Conservation (phyloP, 2,888 invertebrate genomes). For the Phymatocera aterrima region DNA sequence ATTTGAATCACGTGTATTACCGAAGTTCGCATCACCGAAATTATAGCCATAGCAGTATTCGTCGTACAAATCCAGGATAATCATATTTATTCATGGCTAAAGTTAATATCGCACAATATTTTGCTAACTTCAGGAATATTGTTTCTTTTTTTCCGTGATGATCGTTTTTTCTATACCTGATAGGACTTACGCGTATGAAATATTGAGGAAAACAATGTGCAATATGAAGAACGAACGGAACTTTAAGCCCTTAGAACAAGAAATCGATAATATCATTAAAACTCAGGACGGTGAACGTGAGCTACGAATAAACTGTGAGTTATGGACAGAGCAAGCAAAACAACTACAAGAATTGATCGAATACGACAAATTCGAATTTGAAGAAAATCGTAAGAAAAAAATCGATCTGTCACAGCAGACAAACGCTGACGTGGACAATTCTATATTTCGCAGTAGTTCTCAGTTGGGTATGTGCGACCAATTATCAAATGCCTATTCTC, state of each 20-base stretch:
- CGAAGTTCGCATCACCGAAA: too few relatives aligned
- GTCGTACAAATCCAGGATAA: too few relatives aligned
- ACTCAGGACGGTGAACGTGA: slow-evolving; percentile 55
- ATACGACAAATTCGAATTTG: slow-evolving; percentile 53
- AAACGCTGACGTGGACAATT: slow-evolving; percentile 57
- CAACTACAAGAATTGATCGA: slow-evolving; percentile 56
- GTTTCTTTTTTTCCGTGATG: not conserved
- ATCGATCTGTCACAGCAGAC: slow-evolving; percentile 50
- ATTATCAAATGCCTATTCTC: not conserved
- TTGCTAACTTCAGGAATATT: not conserved
- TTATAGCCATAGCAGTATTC: too few relatives aligned
- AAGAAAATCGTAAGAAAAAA: slow-evolving; percentile 50
- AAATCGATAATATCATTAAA: slow-evolving; percentile 58
- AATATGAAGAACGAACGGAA: slow-evolving; percentile 54
- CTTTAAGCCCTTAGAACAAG: slow-evolving; percentile 57
- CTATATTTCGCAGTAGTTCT: slow-evolving; percentile 54
- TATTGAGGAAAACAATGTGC: slow-evolving; percentile 52
- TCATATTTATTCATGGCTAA: too few relatives aligned
- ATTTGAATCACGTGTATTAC: not conserved
- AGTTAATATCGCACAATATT: not conserved
- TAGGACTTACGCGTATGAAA: slow-evolving; percentile 59
- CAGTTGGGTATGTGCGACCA: slow-evolving; percentile 55
- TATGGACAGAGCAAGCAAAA: slow-evolving; percentile 57
- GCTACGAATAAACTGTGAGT: slow-evolving; percentile 58
- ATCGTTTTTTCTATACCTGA: not conserved